Evolutionary conservation across 2,797 vertebrate genomes (phyloP).

Genomic region (Galagoides demidoff): DNA sequence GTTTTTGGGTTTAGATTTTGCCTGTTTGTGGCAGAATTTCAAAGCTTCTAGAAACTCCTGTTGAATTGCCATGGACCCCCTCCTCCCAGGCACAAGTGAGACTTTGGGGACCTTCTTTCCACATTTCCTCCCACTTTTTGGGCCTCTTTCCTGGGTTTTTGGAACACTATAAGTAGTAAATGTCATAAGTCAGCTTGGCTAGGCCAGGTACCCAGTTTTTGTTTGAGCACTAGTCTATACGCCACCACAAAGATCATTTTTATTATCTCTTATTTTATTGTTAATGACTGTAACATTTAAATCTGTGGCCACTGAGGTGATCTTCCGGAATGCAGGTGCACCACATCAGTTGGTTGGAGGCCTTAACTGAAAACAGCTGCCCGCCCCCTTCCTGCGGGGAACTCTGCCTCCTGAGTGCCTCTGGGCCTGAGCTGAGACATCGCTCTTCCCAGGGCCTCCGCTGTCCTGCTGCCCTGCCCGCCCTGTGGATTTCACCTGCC

Average conservation of each 20-base stretch:
- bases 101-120: neutral
- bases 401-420: neutral
- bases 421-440: neutral
- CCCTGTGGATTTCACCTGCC: neutral
- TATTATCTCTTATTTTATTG: too few relatives aligned
- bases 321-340: neutral
- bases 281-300: neutral
- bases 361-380: neutral
- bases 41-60: neutral
- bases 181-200: neutral
- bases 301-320: neutral
- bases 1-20: neutral
- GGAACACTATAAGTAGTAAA: neutral
- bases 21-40: neutral
- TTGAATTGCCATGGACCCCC: rapidly evolving
- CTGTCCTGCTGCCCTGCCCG: neutral
- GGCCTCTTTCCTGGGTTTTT: neutral
- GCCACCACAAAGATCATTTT: neutral
- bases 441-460: neutral
- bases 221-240: too few relatives aligned
- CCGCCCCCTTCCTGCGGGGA: too few relatives aligned
- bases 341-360: neutral
- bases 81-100: neutral
- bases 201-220: neutral
- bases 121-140: neutral